Percentiles rank a stretch among this genome's conserved stretches.
These are phyloP conservation scores for Rallus crepitans DNA, from an alignment of 2,797 vertebrate genomes.

Conservation along the genomic window DNA sequence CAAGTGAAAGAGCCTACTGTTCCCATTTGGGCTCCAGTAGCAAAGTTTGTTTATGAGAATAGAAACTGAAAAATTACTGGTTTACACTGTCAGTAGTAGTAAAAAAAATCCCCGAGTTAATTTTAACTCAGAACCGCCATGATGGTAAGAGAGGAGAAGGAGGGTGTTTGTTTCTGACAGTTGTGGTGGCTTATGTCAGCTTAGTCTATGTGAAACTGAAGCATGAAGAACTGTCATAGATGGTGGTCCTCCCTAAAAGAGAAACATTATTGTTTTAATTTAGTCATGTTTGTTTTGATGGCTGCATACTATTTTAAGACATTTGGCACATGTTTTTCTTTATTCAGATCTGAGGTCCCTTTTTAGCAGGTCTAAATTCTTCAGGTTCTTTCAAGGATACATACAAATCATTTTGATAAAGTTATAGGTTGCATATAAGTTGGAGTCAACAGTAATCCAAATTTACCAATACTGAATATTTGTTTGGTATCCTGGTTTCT, in stretches of 20 bases:
- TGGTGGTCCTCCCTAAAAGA: background rate
- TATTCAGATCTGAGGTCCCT: background rate
- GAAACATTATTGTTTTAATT: conserved; percentile 12
- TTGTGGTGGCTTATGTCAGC: background rate
- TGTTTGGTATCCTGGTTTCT: conserved; percentile 4
- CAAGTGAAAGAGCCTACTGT: background rate
- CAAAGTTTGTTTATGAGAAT: background rate
- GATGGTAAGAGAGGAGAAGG: background rate
- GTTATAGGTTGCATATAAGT: background rate
- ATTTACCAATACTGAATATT: background rate
- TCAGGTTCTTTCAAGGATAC: background rate
- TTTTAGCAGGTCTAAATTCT: conserved; percentile 3
- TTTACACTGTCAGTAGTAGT: background rate
- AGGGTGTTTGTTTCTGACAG: background rate
- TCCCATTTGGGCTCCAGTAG: background rate
- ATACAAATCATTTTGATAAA: background rate
- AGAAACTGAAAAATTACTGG: background rate
- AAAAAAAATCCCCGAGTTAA: background rate
- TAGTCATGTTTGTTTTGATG: background rate
- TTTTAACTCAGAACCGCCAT: background rate
- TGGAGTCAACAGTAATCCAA: background rate
- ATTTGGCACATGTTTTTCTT: background rate
- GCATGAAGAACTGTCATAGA: background rate
- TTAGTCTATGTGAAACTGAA: background rate
- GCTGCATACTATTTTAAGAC: background rate